A percentile compares a stretch with the other conserved stretches of the same genome.
These are phyloP conservation scores for Trichogramma pretiosum DNA, from an alignment of 1,140 invertebrate genomes.

Conservation along the genomic window DNA sequence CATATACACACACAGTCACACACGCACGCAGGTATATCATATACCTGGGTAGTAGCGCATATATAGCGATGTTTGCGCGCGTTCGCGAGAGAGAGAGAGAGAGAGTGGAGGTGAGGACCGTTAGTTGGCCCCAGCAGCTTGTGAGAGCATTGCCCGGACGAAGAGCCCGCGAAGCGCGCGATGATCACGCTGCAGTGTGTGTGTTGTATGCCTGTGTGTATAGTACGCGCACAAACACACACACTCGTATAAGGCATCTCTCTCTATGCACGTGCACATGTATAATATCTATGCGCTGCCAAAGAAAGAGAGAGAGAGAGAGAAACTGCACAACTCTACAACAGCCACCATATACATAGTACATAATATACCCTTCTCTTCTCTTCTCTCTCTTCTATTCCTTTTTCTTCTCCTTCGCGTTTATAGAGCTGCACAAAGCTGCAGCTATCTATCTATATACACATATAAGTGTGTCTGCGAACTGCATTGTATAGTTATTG, in stretches of 20 bases:
- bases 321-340: too few relatives aligned
- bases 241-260: too few relatives aligned
- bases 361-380: conserved; percentile 22
- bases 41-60: conserved; percentile 15
- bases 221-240: too few relatives aligned
- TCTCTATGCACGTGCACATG: too few relatives aligned
- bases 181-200: too few relatives aligned
- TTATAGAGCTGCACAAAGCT: conserved; percentile 17
- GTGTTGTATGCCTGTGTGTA: too few relatives aligned
- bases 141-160: conserved; percentile 42
- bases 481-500: too few relatives aligned
- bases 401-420: conserved; percentile 10
- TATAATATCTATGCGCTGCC: too few relatives aligned
- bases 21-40: conserved; percentile 1
- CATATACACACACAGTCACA: conserved; percentile 5
- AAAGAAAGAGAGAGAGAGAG: too few relatives aligned
- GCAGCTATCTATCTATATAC: too few relatives aligned
- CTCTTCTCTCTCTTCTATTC: not conserved
- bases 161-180: conserved; percentile 24
- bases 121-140: conserved; percentile 40
- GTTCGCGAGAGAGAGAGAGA: conserved; percentile 3
- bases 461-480: too few relatives aligned
- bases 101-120: conserved; percentile 36
- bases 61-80: conserved; percentile 8
- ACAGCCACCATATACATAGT: too few relatives aligned